A percentile compares a stretch with the other conserved stretches of the same genome.
These are phyloP conservation scores for Euphydryas editha DNA, from an alignment of 2,888 invertebrate genomes.

Conservation along the genomic window DNA sequence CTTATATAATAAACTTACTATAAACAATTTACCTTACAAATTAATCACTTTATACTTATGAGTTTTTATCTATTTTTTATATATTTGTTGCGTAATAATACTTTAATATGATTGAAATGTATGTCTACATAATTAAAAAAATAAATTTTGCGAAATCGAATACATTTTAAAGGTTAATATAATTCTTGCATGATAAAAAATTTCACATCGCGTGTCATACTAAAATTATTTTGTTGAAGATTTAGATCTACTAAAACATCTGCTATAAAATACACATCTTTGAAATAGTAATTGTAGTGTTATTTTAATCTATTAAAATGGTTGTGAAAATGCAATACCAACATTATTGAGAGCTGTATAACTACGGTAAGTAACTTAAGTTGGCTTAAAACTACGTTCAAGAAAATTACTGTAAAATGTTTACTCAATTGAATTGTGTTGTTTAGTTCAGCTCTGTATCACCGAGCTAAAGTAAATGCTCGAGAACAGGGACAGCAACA, in stretches of 20 bases:
- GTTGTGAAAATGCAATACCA: background rate
- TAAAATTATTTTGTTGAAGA: background rate
- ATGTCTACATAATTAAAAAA: background rate
- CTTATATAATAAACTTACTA: background rate
- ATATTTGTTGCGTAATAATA: background rate
- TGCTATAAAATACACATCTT: background rate
- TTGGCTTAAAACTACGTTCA: constrained; percentile 4
- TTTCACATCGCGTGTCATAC: background rate
- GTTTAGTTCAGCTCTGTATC: constrained; percentile 42
- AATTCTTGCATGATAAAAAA: background rate
- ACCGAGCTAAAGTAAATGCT: constrained; percentile 32
- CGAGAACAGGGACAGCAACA: background rate
- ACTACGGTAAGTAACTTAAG: constrained; percentile 5
- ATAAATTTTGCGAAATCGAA: background rate
- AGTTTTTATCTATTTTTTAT: background rate
- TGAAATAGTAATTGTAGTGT: background rate
- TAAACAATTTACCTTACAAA: background rate
- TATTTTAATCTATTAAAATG: background rate
- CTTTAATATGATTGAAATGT: background rate
- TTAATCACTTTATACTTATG: background rate
- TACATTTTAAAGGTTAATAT: background rate
- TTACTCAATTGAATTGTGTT: constrained; percentile 50
- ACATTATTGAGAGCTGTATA: background rate
- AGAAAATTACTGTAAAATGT: constrained; percentile 55
- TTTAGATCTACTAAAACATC: background rate